Evolutionary conservation across 1,140 invertebrate species (phyloP).

Genomic region (Trichonephila clavipes): DNA sequence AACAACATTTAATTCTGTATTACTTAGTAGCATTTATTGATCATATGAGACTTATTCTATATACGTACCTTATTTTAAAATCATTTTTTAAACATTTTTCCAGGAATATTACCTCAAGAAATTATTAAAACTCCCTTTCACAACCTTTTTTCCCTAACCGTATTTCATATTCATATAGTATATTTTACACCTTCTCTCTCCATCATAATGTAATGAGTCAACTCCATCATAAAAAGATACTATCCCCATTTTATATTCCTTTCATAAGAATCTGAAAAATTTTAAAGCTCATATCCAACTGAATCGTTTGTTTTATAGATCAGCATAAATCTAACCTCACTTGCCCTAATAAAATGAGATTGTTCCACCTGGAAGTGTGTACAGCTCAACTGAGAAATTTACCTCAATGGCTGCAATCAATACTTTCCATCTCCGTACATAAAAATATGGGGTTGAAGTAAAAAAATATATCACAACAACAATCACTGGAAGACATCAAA

Average conservation of each 20-base stretch:
- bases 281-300: neutral
- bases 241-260: neutral
- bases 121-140: too few relatives aligned
- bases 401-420: constrained; percentile 10
- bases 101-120: too few relatives aligned
- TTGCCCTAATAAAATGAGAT: neutral
- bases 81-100: too few relatives aligned
- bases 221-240: neutral
- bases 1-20: too few relatives aligned
- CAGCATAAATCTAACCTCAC: constrained; percentile 23
- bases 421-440: constrained; percentile 16
- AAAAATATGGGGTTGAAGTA: neutral
- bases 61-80: too few relatives aligned
- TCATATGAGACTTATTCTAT: too few relatives aligned
- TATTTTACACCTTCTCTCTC: neutral
- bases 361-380: neutral
- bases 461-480: neutral
- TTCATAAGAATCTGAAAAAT: neutral
- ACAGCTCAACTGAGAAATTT: neutral
- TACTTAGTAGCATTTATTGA: too few relatives aligned
- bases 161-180: too few relatives aligned
- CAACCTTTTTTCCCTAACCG: too few relatives aligned
- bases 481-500: constrained; percentile 28
- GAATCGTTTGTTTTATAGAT: neutral
- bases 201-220: neutral